Evolutionary conservation across 2,797 vertebrate genomes (phyloP), one percentile per base, ranked within the genome.

Genomic region (Eupleurogrammus muticus): DNA sequence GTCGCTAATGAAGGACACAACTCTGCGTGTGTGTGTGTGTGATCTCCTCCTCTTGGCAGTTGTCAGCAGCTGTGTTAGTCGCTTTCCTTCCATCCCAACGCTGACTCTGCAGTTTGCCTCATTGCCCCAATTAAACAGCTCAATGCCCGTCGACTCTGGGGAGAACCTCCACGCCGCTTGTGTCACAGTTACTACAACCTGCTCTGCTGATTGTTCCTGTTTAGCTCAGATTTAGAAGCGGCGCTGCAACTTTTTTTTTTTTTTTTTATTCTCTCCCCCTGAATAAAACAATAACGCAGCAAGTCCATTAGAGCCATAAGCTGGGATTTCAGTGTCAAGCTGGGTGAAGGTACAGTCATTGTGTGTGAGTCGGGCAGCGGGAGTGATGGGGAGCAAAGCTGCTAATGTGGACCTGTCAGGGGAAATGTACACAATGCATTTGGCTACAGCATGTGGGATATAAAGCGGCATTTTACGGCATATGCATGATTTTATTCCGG

Each of bases 91-190:
- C 78, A 84, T 35, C 3, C 70, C 70, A 77, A 11, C 66, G 82
- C 84, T 80, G 79, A 90, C 84, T 86, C 73, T 73, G 82, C 77
- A 83, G 61, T 72, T 47, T 72, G 79, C 67, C 77, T 86, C 81
- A 81, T 79, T 84, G 81, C 72, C 69, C 59, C 73, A 75, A 87
- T 91, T 92, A 87, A 81, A 84, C 32, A 79, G 73, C 74, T 82
- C 68, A 84, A 79, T 4, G 68, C 70, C 62, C 82, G 75, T 90
- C 91, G 87, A 80, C 80, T 91, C 85, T 36, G 53, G 65, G 81
- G 76, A 76, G 80, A 82, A 87, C 70, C 24, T 77, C 61, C 77
- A 71, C 59, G 52, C 57, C 48, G 67, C 72, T 67, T 58, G 69
- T 86, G 84, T 90, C 82, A 83, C 72, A 79, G 73, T 71, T 80